Base-by-base conservation (phyloP, 2,888 invertebrate genomes). In the Thymelicus lineola region DNA sequence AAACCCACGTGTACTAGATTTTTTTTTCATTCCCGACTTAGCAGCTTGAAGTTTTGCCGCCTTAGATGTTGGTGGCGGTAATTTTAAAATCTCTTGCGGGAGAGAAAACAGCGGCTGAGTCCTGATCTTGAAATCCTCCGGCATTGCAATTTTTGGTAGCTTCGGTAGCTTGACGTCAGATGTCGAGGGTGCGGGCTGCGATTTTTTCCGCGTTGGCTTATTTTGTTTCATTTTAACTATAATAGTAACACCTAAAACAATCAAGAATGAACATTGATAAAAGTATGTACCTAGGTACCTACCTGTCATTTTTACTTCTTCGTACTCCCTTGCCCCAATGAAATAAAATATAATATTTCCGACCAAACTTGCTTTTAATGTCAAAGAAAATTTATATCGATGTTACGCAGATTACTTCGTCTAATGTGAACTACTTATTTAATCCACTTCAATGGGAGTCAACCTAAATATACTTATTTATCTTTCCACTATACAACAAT, bases 21-120 rank as follows among this genome's bases (percentile, higher is more conserved):
- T 85, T 74, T 80, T 87, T 58, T 79, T 83, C 14, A 80, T 80
- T 35, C 77, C 78, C 28, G 80, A 77, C 75, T 82, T 87, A n/a
- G 84, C 79, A 36, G 83, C 80, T 77, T 87, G 86, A 64, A 80
- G 73, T 76, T 84, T 88, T 6, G 87, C 86, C 20, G 89, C 87
- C 78, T 86, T 90, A 20, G 82, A 79, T 64, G 81, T 85, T 35
- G 90, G 86, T 45, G 89, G 84, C 38, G 93, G 93, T 72, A 95
- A 85, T 75, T 93, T 91, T 35, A 94, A 82, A 66, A 96, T 86
- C 84, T 96, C 94, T 61, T 95, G 94, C 0, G 96, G 96, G 65
- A 96, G 82, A 2, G 95, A 94, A 85, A 96, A 95, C 68, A 96
- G 79, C 0, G 95, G 94, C 66, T 94, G 90, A 20, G 95, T 93